These are phyloP conservation scores for Achlya flavicornis DNA, from an alignment of 2,888 invertebrate genomes.

Conservation along the genomic window DNA sequence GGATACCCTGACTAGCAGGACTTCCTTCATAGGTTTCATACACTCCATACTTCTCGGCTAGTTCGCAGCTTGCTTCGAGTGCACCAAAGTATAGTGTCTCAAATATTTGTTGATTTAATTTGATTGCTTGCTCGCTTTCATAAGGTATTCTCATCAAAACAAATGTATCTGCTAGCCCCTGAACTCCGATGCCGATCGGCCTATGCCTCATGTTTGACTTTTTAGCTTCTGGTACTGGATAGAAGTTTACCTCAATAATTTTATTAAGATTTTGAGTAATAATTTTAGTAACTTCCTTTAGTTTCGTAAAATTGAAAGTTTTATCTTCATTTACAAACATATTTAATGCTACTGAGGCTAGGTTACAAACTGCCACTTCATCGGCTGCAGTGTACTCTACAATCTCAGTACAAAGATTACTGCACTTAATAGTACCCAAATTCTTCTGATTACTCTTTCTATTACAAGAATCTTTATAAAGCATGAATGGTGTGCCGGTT, in stretches of 20 bases:
- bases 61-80: constrained; percentile 96
- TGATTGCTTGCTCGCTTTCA: constrained; percentile 92
- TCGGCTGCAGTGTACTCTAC: constrained; percentile 96
- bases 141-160: constrained; percentile 96
- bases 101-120: constrained; percentile 97
- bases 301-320: constrained; percentile 93
- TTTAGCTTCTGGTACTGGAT: constrained; percentile 95
- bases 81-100: constrained; percentile 99
- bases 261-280: constrained; percentile 96
- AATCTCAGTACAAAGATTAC: constrained; percentile 99
- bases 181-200: constrained; percentile 96
- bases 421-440: constrained; percentile 98
- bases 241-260: constrained; percentile 98
- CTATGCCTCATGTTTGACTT: constrained; percentile 94
- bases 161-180: constrained; percentile 98
- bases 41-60: constrained; percentile 92
- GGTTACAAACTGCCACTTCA: constrained; percentile 98
- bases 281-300: constrained; percentile 94
- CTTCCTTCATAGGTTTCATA: constrained; percentile 96
- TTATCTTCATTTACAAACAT: constrained; percentile 93
- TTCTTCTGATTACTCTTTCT: constrained; percentile 99
- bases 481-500: constrained; percentile 99
- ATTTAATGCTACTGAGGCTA: constrained; percentile 98
- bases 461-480: constrained; percentile 98
- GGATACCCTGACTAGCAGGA: constrained; percentile 96